Conservation (phyloP, 2,113 vertebrate species). For the Muntiacus muntjak region DNA sequence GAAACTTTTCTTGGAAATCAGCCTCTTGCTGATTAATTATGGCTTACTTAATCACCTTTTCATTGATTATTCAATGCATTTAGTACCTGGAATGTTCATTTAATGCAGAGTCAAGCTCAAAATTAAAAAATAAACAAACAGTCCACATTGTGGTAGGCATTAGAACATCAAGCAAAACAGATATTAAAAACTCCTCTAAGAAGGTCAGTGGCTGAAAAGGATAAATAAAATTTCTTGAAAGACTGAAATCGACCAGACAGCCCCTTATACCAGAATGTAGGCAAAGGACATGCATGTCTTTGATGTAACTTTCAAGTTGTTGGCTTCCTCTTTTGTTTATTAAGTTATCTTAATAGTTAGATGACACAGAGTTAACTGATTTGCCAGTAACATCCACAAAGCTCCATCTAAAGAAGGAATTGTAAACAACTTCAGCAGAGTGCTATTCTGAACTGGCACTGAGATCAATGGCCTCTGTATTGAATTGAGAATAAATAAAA, state of each 20-base stretch:
- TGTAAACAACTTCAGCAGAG: neutral
- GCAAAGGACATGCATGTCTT: neutral
- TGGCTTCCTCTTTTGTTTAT: neutral
- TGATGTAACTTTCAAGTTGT: neutral
- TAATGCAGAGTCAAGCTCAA: neutral
- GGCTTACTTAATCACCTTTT: slow-evolving; percentile 18
- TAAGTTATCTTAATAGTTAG: neutral
- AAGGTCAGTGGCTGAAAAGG: neutral
- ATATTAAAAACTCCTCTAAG: slow-evolving; percentile 4
- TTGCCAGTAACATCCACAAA: neutral
- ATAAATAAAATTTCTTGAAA: neutral
- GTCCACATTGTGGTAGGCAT: neutral
- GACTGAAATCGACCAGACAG: neutral
- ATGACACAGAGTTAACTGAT: neutral
- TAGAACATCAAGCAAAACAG: neutral
- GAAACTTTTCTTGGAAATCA: neutral
- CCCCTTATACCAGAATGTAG: neutral
- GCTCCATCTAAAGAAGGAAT: neutral
- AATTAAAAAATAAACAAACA: neutral
- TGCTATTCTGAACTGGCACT: neutral
- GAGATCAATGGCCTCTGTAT: neutral
- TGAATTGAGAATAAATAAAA: neutral
- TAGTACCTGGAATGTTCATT: neutral
- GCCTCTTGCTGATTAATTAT: neutral
- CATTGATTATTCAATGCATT: neutral